Conservation (phyloP, 2,888 invertebrate species). For the Piscicola geometra region DNA sequence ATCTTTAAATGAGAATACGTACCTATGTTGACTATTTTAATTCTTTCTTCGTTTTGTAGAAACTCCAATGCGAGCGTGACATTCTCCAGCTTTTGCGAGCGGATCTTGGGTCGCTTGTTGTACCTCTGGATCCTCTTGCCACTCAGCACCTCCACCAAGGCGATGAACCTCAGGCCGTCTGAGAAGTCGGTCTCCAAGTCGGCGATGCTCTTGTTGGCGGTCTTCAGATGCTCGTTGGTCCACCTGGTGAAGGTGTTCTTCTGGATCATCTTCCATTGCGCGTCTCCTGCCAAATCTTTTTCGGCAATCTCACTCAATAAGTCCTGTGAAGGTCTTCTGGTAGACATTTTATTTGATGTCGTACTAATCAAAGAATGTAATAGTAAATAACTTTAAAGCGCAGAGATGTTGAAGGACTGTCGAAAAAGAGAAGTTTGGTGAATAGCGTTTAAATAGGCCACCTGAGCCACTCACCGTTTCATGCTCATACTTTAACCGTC, state of each 20-base stretch:
- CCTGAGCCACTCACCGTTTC: no score
- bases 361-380: no score
- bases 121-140: constrained; percentile 74
- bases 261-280: constrained; percentile 87
- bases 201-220: constrained; percentile 70
- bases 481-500: no score
- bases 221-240: constrained; percentile 85
- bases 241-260: constrained; percentile 89
- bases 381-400: no score
- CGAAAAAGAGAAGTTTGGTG: no score
- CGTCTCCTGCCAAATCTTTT: constrained; percentile 60
- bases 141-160: constrained; percentile 69
- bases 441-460: no score
- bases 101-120: constrained; percentile 77
- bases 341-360: constrained; percentile 27
- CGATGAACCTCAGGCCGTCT: constrained; percentile 69
- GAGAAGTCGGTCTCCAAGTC: constrained; percentile 78
- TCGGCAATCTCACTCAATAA: constrained; percentile 27
- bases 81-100: constrained; percentile 86
- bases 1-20: constrained; percentile 38
- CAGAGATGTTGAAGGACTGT: no score
- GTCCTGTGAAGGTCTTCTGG: constrained; percentile 29
- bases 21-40: constrained; percentile 88
- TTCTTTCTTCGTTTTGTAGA: constrained; percentile 75
- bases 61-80: constrained; percentile 81